A percentile compares a stretch with the other conserved stretches of the same genome.
Conservation (phyloP, 2,113 vertebrate genomes). For the Anoplopoma fimbria region DNA sequence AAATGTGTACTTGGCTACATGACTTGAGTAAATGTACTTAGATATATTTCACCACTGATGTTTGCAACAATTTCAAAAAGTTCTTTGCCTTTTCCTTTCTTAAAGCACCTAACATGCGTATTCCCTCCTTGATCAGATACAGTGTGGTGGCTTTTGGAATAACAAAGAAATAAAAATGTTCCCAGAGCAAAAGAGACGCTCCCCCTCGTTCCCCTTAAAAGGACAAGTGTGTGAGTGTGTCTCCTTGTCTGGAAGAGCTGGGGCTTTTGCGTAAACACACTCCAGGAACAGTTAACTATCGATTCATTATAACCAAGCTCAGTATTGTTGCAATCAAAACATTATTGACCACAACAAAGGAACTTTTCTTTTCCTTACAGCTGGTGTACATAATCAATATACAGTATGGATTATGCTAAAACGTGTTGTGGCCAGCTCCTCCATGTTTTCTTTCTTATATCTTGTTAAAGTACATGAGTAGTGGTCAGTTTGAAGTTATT, state of each 20-base stretch:
- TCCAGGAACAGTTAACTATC: conserved; percentile 71
- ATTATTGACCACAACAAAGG: conserved; percentile 36
- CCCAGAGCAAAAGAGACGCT: conserved; percentile 16
- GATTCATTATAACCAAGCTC: conserved; percentile 42
- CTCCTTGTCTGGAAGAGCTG: conserved; percentile 50
- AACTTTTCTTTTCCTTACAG: not conserved
- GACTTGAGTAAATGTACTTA: not conserved
- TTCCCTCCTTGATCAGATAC: conserved; percentile 29
- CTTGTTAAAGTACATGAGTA: not conserved
- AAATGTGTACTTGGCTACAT: not conserved
- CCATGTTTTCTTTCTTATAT: not conserved
- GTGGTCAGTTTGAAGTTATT: not conserved
- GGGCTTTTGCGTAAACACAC: conserved; percentile 74
- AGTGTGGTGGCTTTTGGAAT: conserved; percentile 18
- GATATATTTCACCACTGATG: not conserved
- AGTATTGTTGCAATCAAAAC: conserved; percentile 48
- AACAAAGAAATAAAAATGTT: conserved; percentile 46
- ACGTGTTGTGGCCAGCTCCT: not conserved
- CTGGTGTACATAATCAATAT: conserved; percentile 23
- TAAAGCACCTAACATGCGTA: not conserved
- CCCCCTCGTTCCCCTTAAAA: conserved; percentile 77
- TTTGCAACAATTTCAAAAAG: not conserved
- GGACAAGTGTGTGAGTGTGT: conserved; percentile 67
- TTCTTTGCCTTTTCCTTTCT: not conserved
- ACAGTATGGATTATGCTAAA: conserved; percentile 19